Conservation (phyloP, 2,888 invertebrate species). For the Onthophagus sagittarius region DNA sequence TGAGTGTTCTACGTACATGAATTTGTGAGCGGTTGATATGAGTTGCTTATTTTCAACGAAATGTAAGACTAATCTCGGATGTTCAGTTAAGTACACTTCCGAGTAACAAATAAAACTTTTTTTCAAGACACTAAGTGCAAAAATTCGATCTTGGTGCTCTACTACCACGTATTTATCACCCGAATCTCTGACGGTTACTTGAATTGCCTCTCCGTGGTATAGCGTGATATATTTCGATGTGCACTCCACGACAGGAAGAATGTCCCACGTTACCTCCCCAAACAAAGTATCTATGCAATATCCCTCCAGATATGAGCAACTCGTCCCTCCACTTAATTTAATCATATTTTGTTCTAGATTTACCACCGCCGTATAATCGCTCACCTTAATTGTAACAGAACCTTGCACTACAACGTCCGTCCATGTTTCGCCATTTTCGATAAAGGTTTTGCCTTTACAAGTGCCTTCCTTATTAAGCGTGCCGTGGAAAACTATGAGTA, state of each 20-base stretch:
- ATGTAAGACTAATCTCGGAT: background rate
- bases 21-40: background rate
- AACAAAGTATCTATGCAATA: background rate
- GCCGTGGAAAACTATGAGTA: background rate
- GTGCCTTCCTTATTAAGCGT: background rate
- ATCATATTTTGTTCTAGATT: background rate
- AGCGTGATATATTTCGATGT: no score
- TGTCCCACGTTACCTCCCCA: background rate
- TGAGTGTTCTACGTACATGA: background rate
- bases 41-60: background rate
- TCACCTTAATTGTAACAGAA: background rate
- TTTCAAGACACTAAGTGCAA: background rate
- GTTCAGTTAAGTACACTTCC: background rate
- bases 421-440: background rate
- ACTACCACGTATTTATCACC: background rate
- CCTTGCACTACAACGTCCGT: background rate
- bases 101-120: background rate
- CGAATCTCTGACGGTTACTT: background rate
- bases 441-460: no score
- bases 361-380: background rate
- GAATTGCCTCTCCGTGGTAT: no score
- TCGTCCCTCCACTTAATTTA: background rate
- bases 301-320: background rate
- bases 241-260: background rate
- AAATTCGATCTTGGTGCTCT: background rate